Evolutionary conservation across 2,113 vertebrate species (phyloP).

Genomic region (Thermophis baileyi): DNA sequence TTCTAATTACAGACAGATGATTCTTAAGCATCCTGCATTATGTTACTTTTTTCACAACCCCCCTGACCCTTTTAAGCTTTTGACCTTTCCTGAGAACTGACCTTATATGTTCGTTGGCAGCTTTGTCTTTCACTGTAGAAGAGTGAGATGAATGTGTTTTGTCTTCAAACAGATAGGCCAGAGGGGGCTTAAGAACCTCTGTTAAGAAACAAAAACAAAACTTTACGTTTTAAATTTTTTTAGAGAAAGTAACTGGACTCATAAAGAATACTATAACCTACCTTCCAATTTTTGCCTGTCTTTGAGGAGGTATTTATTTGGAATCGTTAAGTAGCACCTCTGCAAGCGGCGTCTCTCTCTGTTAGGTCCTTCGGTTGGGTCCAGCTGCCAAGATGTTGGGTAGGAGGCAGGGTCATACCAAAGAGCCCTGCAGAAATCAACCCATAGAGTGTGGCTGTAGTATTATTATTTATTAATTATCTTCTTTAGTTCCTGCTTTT

Average conservation of each 20-base stretch:
- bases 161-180: slow-evolving; percentile 95
- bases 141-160: slow-evolving; percentile 96
- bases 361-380: slow-evolving; percentile 95
- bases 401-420: slow-evolving; percentile 94
- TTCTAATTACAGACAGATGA: background rate
- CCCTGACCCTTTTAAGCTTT: background rate
- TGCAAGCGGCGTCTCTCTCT: slow-evolving; percentile 91
- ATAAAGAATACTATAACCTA: slow-evolving; percentile 46
- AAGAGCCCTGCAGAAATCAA: slow-evolving; percentile 74
- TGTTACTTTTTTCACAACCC: background rate
- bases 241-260: background rate
- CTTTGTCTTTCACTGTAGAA: slow-evolving; percentile 98
- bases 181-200: slow-evolving; percentile 82
- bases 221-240: background rate
- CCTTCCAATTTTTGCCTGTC: slow-evolving; percentile 90
- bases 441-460: background rate
- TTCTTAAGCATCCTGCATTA: background rate
- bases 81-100: slow-evolving; percentile 49
- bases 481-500: background rate
- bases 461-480: background rate
- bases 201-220: slow-evolving; percentile 17
- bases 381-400: slow-evolving; percentile 94
- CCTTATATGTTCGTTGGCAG: slow-evolving; percentile 97
- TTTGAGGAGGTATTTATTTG: slow-evolving; percentile 95
- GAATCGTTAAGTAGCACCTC: slow-evolving; percentile 94